Evolutionary conservation across 2,888 invertebrate species (phyloP), one percentile per base, ranked within the genome.

Genomic region (Lasioglossum marginatum): DNA sequence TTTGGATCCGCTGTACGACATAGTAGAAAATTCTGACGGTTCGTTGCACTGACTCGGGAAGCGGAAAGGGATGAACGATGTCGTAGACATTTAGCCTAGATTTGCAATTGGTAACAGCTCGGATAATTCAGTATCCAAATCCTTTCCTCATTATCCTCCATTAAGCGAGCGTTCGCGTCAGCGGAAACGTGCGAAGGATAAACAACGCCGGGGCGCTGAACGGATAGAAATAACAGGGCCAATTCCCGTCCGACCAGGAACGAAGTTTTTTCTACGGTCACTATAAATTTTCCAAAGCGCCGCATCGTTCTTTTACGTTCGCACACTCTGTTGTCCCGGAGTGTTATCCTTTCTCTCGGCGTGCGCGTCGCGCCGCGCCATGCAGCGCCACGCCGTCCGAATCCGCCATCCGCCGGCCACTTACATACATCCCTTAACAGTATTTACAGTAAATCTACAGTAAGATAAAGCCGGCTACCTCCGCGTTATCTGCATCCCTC

Each of bases 361-460:
- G 12, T 37, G 16, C 23, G 27, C n/a, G 45, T 16, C 23, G 27
- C 14, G 43, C 48, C 45, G 27, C 75, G 34, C 48, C 52, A 19
- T 73, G 31, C 48, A 40, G 27, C 75, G 34, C 48, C 52, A 19
- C 70, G 31, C 66, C 40, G 70, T 68, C 72, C 81, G 73, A 84
- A 84, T 84, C 75, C 63, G 52, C 14, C 72, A 52, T 66, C 60
- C 48, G 5, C n/a, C 74, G 77, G 76, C 70, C 77, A 71, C 60
- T 71, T 77, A 77, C 79, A 16, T 81, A 77, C 79, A 16, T 81
- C 77, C 70, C 76, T 85, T 83, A 85, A 83, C 82, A 57, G 79
- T 88, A 84, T 90, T 82, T 83, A 84, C 81, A 79, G 82, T 90
- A 88, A 89, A 91, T 87, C 80, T 76, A 63, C 77, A 81, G 81